These are phyloP conservation scores for Girardia tigrina DNA, from an alignment of 2,888 invertebrate genomes.

Conservation along the genomic window DNA sequence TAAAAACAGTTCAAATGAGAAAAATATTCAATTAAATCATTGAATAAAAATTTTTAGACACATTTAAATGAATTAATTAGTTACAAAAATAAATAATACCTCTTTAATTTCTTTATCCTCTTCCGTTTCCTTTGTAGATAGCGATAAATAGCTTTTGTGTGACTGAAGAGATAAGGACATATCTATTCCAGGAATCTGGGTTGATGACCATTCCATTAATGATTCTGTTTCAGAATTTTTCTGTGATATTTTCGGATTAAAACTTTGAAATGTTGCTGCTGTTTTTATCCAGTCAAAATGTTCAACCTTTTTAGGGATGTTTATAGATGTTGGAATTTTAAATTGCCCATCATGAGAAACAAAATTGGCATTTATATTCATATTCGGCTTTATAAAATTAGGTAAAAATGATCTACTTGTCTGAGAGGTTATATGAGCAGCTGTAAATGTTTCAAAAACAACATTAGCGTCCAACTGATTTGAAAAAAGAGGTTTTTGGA, in stretches of 20 bases:
- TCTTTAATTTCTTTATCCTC: background rate
- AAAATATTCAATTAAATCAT: too few species aligned
- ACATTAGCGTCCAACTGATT: background rate
- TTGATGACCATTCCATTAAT: slow-evolving; percentile 10
- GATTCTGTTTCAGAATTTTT: background rate
- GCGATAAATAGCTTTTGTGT: background rate
- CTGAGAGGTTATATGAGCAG: background rate
- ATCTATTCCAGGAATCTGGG: slow-evolving; percentile 1
- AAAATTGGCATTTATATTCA: background rate
- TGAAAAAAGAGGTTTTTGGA: background rate
- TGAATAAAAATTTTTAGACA: too few species aligned
- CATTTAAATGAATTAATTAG: too few species aligned
- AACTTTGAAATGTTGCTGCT: background rate
- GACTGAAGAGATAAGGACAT: background rate
- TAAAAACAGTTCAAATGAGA: too few species aligned
- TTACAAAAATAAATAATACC: too few species aligned
- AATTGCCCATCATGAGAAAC: background rate
- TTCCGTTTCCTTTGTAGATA: background rate
- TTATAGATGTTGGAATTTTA: background rate
- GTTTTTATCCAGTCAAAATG: background rate
- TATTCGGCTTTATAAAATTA: background rate
- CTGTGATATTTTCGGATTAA: background rate
- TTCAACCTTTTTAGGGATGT: background rate
- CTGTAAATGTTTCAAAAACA: background rate
- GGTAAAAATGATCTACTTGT: background rate